Evolutionary conservation across 2,113 vertebrate species (phyloP), one percentile per base, ranked within the genome.

Genomic region (Marmota flaviventris): DNA sequence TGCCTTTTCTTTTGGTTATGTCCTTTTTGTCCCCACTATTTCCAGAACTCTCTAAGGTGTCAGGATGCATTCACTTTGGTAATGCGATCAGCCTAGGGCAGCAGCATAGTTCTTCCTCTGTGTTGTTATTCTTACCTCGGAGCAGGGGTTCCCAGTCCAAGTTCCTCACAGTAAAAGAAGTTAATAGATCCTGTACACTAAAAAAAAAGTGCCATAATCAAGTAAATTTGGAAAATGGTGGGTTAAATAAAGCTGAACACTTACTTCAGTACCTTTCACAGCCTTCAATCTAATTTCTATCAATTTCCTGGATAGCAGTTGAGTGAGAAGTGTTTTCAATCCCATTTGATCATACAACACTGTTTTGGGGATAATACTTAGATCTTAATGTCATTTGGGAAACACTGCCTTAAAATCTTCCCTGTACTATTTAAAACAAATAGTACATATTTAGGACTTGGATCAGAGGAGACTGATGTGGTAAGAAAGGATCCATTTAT

Each of bases 161-260:
- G 22, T 63, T 85, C 53, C 37, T 14, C 63, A 42, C 22, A 51
- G 42, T 56, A 42, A 48, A 77, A 79, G 37, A 72, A 69, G 29
- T 65, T 42, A 92, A 53, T 79, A 65, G 48, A 34, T 88, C 32
- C 53, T 25, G 32, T 8, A 56, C 9, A 27, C 39, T 89, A 69
- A 86, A 75, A 58, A 70, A 39, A 11, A 18, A 58, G 83, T 48
- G 37, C 73, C 9, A 14, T 81, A 34, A 48, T 86, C 58, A 82
- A 73, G 37, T n/a, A 69, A 67, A 90, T 56, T 56, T 63, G 77
- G 85, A 61, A 91, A 88, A 51, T 14, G 58, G 20, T 69, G 53
- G 53, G n/a, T 53, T 94, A 90, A 84, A n/a, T 91, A 67, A 85
- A 95, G 16, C 32, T 24, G 75, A 97, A 65, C 16, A 72, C 75